phyloP scores from a whole-genome alignment of 2,797 vertebrate genomes.

The Spatula clypeata region DNA sequence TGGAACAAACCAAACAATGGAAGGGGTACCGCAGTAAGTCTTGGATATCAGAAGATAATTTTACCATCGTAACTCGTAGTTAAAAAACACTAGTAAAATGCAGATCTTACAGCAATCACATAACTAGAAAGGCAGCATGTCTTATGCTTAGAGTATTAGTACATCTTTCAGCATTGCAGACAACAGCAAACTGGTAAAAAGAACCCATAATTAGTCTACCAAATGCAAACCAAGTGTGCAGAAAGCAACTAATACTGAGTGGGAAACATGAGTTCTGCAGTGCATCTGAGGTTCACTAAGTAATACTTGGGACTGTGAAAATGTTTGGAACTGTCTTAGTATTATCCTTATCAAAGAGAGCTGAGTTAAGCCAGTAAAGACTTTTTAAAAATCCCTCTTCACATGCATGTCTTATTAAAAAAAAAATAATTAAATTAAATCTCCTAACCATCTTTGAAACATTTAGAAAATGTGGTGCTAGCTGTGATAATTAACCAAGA shows the following conservation, averaged over 20 bases:
- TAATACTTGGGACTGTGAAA: conserved; percentile 2
- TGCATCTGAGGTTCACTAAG: not conserved
- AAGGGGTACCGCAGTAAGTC: not conserved
- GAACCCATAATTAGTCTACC: not conserved
- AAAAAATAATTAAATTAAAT: not conserved
- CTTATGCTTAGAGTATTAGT: not conserved
- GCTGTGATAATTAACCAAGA: not conserved
- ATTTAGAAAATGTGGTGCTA: not conserved
- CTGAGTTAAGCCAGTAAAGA: not conserved
- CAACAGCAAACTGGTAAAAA: not conserved
- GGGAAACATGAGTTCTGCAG: not conserved
- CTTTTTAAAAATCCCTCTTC: not conserved
- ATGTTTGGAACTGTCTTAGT: not conserved
- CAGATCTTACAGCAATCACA: not conserved
- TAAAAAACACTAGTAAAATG: not conserved
- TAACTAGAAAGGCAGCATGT: not conserved
- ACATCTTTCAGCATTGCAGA: not conserved
- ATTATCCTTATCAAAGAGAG: not conserved
- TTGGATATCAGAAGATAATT: not conserved
- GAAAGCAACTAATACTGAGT: not conserved
- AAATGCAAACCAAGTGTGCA: not conserved
- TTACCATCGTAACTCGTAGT: not conserved
- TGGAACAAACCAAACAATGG: not conserved
- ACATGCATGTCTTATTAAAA: not conserved
- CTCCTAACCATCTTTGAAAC: not conserved